These are phyloP conservation scores for Mirza zaza DNA, from an alignment of 2,113 vertebrate species.

Conservation along the genomic window DNA sequence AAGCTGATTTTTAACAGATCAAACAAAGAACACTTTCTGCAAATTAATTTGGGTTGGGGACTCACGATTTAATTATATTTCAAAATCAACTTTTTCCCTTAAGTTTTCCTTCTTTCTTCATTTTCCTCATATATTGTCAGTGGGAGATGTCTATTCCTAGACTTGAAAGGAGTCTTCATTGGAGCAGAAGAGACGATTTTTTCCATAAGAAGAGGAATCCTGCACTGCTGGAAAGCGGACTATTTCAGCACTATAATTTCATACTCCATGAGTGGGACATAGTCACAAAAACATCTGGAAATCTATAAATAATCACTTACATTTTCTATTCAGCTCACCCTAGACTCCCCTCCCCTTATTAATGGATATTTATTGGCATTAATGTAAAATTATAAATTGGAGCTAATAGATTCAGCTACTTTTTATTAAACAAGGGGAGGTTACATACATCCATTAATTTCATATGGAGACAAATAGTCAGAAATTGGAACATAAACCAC, in stretches of 20 bases:
- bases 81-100: neutral
- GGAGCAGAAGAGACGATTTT: neutral
- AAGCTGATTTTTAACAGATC: neutral
- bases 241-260: neutral
- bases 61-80: neutral
- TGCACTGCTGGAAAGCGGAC: neutral
- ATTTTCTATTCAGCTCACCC: neutral
- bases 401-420: neutral
- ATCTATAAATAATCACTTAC: constrained; percentile 46
- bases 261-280: neutral
- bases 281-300: constrained; percentile 45
- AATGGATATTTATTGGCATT: constrained; percentile 23
- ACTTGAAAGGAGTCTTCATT: neutral
- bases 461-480: neutral
- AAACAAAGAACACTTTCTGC: neutral
- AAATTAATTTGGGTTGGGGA: neutral
- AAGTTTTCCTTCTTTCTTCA: neutral
- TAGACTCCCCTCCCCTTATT: neutral
- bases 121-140: neutral
- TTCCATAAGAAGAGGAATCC: neutral
- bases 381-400: constrained; percentile 39
- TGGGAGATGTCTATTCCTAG: neutral
- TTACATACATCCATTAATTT: neutral
- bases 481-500: neutral
- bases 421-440: neutral